Evolutionary conservation across 2,113 vertebrate genomes (phyloP).

Genomic region (Nesogale talazaci): DNA sequence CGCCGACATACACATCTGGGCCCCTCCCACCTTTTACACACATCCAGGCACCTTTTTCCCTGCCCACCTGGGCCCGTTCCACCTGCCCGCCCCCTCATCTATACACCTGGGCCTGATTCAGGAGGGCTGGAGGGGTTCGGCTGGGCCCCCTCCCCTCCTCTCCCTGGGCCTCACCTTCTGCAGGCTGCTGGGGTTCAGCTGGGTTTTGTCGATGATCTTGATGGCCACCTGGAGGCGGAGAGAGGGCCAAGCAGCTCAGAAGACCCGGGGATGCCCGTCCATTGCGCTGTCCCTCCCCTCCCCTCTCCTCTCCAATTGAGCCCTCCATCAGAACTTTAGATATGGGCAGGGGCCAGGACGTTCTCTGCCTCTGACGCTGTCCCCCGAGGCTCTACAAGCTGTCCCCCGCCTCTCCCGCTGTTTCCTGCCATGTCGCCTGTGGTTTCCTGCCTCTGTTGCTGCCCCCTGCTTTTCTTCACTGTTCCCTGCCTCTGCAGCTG

Average conservation of each 20-base stretch:
- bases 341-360: no score
- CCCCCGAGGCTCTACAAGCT: no score
- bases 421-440: no score
- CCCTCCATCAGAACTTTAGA: neutral
- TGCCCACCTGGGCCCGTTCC: neutral
- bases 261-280: neutral
- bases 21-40: neutral
- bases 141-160: neutral
- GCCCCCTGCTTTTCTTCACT: no score
- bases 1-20: neutral
- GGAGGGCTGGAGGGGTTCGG: neutral
- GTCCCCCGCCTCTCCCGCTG: no score
- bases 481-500: neutral
- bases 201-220: constrained; percentile 89
- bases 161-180: constrained; percentile 68
- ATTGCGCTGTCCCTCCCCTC: neutral
- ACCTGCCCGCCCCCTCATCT: neutral
- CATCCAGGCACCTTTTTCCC: neutral
- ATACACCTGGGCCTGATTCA: neutral
- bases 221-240: constrained; percentile 85
- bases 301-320: neutral
- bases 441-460: no score
- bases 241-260: neutral
- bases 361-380: no score
- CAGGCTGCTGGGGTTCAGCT: constrained; percentile 81